Evolutionary conservation across 1,140 invertebrate species (phyloP), one percentile per base, ranked within the genome.

Genomic region (Aplysia californica): DNA sequence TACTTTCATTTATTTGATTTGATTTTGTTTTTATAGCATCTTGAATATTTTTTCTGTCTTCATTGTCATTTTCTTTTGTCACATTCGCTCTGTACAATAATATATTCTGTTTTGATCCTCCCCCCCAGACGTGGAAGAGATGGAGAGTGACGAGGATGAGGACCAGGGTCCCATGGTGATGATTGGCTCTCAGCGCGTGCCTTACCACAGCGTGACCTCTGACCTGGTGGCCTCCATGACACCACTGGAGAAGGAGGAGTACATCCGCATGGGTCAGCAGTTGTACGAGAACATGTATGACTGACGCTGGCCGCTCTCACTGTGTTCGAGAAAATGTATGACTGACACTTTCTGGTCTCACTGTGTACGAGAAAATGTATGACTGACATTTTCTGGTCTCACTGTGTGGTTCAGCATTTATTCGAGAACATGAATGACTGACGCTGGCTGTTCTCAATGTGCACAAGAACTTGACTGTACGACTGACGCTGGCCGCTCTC

Each of bases 211-310:
- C 81, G 92, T 97, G 3, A 94, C 94, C 81, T 95, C 96, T 87
- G 93, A 94, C 69, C 91, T 97, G 81, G 96, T 98, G 79, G 93
- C 93, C 0, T 93, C 94, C 89, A 98, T 99, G 97, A 96, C 95
- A 20, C 93, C 95, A 3, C 90, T 94, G 26, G 97, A 99, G 88
- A 98, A 97, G 90, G 96, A 97, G 87, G 94, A 94, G 36, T 98
- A 98, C 88, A 98, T 98, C 82, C 94, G 96, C 89, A 92, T 96
- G 15, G 97, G 96, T 87, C 96, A 98, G 89, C 96, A 98, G 87
- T 94, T 96, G 89, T 98, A 97, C 82, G 80, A 88, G 41, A 78
- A 88, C 74, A 89, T 91, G 83, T 91, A 91, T 83, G 90, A 91
- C 75, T 91, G 84, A 84, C 58, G 36, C n/a, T n/a, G 44, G n/a